Evolutionary conservation across 2,888 invertebrate species (phyloP), one percentile per base, ranked within the genome.

Genomic region (Spilosoma lubricipeda): DNA sequence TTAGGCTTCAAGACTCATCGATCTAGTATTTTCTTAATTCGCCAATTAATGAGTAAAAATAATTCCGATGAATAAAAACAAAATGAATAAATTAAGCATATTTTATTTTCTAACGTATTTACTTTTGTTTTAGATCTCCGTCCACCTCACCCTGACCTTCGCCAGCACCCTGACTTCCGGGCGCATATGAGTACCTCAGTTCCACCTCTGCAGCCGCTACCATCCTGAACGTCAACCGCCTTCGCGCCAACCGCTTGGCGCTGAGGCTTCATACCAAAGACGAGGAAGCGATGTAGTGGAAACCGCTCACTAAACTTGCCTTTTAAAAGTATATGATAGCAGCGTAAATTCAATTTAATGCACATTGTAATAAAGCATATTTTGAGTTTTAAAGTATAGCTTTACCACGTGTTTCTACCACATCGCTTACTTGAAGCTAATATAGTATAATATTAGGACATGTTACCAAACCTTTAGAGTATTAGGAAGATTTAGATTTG

Each of bases 141-240:
- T 80, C 89, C 89, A 1, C 85, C 88, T 0, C 95, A 94, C 85
- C 89, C 93, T 2, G 94, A 94, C 33, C 82, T 94, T 45, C 90
- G 94, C 27, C 90, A 89, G 66, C 94, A 93, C 82, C 92, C 92
- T 3, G 95, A 95, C 88, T 95, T 90, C 90, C 88, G 95, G 71
- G 85, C 88, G 65, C 91, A 92, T 88, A 87, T 93, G 89, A 88
- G 88, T 85, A 83, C 90, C 76, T 81, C 89, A 5, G 93, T 93
- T 23, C 92, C 93, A 0, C 93, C 94, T 3, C 86, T 95, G 39
- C 95, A 95, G 84, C 93, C 95, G 0, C 87, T 95, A 59, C 93
- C 95, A 9, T 95, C 95, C 91, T 95, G 95, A 95, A 94, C 92
- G 79, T 86, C 94, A 72, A 89, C 93, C 74, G 95, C 95, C 95